These are phyloP conservation scores for Stenichneumon culpator DNA, from an alignment of 2,888 invertebrate genomes.

Conservation along the genomic window DNA sequence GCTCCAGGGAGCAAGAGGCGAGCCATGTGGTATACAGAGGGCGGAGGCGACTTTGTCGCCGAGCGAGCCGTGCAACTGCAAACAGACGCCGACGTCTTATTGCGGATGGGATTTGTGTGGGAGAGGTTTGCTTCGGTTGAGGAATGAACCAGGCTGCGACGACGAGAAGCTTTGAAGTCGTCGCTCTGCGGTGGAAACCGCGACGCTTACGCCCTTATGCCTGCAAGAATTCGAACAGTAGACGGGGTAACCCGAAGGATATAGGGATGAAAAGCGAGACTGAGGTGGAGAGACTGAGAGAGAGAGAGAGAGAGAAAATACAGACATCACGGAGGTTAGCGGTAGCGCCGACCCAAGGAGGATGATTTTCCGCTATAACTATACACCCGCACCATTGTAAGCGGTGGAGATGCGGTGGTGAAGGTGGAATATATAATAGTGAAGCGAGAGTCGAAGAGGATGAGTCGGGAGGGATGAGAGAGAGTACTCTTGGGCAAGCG, in stretches of 20 bases:
- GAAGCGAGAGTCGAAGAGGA: conserved; percentile 36
- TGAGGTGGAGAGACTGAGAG: conserved; percentile 3
- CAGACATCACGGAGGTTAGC: conserved; percentile 41
- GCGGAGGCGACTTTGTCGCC: conserved; percentile 39
- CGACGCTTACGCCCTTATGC: background rate
- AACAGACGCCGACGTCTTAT: conserved; percentile 75
- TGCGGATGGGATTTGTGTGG: conserved; percentile 64
- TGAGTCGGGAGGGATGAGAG: conserved; percentile 42
- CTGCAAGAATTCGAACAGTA: background rate
- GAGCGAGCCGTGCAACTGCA: conserved; percentile 63
- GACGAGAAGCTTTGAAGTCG: conserved; percentile 74
- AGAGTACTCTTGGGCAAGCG: conserved; percentile 43
- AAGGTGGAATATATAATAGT: conserved; percentile 44
- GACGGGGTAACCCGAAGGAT: conserved; percentile 42
- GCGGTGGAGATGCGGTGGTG: background rate
- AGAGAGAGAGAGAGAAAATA: conserved; percentile 37
- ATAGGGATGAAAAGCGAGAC: conserved; percentile 15
- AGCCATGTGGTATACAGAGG: conserved; percentile 31
- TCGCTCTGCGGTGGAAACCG: conserved; percentile 32
- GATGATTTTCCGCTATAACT: conserved; percentile 51
- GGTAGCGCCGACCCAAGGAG: conserved; percentile 35
- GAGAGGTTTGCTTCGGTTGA: conserved; percentile 43
- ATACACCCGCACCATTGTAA: conserved; percentile 16
- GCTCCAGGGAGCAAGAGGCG: conserved; percentile 7
- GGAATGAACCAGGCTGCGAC: conserved; percentile 17